These are phyloP conservation scores for Aplochiton taeniatus DNA, from an alignment of 2,797 vertebrate species.

Conservation along the genomic window DNA sequence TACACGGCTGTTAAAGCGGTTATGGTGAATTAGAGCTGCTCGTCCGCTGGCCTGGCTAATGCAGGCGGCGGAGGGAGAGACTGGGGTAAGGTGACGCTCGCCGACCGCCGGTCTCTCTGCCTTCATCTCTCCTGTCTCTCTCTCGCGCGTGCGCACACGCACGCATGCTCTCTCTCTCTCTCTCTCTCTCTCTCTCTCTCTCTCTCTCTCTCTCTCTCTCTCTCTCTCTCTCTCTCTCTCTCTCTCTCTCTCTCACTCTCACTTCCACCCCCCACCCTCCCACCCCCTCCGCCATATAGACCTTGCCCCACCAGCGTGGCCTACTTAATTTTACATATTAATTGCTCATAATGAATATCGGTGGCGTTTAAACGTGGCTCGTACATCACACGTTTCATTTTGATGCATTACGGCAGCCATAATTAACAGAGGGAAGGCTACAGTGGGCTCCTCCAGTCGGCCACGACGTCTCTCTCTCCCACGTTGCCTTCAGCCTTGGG, in stretches of 20 bases:
- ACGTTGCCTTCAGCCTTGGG: slow-evolving; percentile 53
- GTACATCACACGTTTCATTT: slow-evolving; percentile 52
- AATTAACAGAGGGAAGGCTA: slow-evolving; percentile 57
- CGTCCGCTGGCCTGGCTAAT: slow-evolving; percentile 9
- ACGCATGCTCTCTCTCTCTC: slow-evolving; percentile 16
- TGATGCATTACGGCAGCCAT: slow-evolving; percentile 55
- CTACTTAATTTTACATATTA: slow-evolving; percentile 61
- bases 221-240: slow-evolving; percentile 5
- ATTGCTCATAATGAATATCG: slow-evolving; percentile 63
- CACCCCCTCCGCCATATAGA: slow-evolving; percentile 12
- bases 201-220: slow-evolving; percentile 29
- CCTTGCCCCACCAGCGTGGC: slow-evolving; percentile 37
- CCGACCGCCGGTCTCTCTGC: background rate
- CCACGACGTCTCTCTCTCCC: slow-evolving; percentile 59
- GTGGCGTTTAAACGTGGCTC: slow-evolving; percentile 60
- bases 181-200: slow-evolving; percentile 24
- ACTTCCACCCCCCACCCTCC: slow-evolving; percentile 18
- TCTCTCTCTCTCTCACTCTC: slow-evolving; percentile 19
- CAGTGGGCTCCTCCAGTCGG: slow-evolving; percentile 73
- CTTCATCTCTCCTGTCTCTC: background rate
- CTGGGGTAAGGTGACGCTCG: background rate
- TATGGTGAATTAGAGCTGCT: slow-evolving; percentile 72
- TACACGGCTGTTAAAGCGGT: slow-evolving; percentile 74
- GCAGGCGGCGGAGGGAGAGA: background rate
- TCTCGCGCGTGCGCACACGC: background rate